Evolutionary conservation across 2,113 vertebrate genomes (phyloP).

Genomic region (Tenrec ecaudatus): DNA sequence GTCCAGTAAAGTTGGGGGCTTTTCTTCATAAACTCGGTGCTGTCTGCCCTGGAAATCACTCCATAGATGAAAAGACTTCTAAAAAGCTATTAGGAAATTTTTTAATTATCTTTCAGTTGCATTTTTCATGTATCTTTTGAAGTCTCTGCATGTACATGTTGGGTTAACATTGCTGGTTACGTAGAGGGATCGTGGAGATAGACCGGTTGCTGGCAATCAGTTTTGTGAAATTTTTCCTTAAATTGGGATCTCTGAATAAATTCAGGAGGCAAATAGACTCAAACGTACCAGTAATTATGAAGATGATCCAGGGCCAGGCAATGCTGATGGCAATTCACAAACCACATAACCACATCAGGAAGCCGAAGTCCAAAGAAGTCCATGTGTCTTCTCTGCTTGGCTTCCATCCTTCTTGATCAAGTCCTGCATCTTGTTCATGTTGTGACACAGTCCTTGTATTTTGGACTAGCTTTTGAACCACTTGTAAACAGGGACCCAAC

Average conservation of each 20-base stretch:
- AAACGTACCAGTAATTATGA: neutral
- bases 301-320: neutral
- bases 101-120: too few relatives aligned
- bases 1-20: neutral
- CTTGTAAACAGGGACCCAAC: neutral
- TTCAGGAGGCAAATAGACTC: neutral
- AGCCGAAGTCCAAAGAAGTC: neutral
- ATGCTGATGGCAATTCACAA: neutral
- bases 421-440: neutral
- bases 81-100: too few relatives aligned
- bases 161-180: neutral
- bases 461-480: neutral
- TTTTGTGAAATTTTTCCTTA: neutral
- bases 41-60: neutral
- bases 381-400: neutral
- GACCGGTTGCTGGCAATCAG: neutral
- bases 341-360: neutral
- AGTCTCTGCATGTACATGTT: neutral
- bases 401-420: neutral
- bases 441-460: neutral
- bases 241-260: neutral
- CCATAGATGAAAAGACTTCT: neutral
- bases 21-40: neutral
- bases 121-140: too few relatives aligned
- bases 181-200: slow-evolving; percentile 18